phyloP scores from a whole-genome alignment of 2,797 vertebrate species.

The Silurus aristotelis region DNA sequence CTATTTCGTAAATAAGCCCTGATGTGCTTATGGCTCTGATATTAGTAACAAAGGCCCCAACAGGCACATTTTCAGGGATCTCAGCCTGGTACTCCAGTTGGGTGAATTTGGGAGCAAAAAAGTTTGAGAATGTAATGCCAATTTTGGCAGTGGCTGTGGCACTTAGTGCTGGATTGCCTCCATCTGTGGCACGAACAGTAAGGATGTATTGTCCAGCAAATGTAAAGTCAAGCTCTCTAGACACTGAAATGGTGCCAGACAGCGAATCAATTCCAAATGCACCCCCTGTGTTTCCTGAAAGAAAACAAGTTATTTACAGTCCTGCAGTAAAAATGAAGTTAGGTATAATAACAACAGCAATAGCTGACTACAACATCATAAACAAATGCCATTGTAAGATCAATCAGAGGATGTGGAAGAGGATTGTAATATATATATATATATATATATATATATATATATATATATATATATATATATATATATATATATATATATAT shows the following conservation, averaged over 20 bases:
- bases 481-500: too few species aligned
- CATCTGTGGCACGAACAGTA: conserved; percentile 86
- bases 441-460: too few species aligned
- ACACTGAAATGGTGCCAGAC: conserved; percentile 85
- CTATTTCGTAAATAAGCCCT: conserved; percentile 87
- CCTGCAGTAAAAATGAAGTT: not conserved
- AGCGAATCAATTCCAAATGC: conserved; percentile 86
- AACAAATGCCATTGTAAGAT: not conserved
- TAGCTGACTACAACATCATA: not conserved
- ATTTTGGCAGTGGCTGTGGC: conserved; percentile 83
- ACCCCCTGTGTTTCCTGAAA: conserved; percentile 87
- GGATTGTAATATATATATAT: not conserved
- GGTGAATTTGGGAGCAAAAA: conserved; percentile 88
- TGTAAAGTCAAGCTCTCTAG: conserved; percentile 84
- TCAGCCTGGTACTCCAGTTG: conserved; percentile 88
- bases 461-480: too few species aligned
- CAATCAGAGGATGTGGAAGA: not conserved
- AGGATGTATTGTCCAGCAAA: conserved; percentile 85
- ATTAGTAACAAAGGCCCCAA: conserved; percentile 83
- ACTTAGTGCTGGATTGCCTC: conserved; percentile 85
- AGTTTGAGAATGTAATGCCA: conserved; percentile 84
- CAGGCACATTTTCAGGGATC: conserved; percentile 82
- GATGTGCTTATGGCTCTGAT: conserved; percentile 86
- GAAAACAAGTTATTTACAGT: conserved; percentile 14
- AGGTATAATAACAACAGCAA: conserved; percentile 25